phyloP scores from a whole-genome alignment of 1,140 invertebrate species.

The Catajapyx aquilonaris region DNA sequence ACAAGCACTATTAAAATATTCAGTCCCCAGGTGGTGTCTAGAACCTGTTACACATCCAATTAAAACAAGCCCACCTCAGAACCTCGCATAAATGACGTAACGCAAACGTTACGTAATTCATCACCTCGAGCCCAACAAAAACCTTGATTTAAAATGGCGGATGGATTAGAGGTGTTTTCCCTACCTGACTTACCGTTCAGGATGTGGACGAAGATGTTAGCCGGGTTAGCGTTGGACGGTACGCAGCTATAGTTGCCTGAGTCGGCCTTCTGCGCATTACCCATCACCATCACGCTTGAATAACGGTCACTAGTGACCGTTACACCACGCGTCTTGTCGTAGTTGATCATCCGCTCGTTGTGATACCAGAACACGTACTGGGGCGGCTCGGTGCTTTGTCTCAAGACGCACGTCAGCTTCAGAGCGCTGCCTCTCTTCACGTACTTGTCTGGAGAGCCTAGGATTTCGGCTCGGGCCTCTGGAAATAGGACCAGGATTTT shows the following conservation, averaged over 20 bases:
- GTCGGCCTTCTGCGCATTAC: constrained; percentile 18
- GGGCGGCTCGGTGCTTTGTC: constrained; percentile 55
- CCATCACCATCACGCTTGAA: constrained; percentile 17
- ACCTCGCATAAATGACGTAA: too few species aligned
- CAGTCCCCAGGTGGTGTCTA: too few species aligned
- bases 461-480: constrained; percentile 70
- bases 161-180: too few species aligned
- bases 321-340: constrained; percentile 58
- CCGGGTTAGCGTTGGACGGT: constrained; percentile 29
- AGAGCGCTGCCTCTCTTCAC: constrained; percentile 64
- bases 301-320: constrained; percentile 49
- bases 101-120: too few species aligned
- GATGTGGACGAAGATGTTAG: constrained; percentile 31
- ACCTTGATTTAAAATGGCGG: too few species aligned
- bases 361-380: constrained; percentile 74
- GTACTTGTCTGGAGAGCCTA: constrained; percentile 60
- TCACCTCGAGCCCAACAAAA: too few species aligned
- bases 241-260: constrained; percentile 38
- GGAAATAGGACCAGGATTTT: constrained; percentile 17
- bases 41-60: too few species aligned
- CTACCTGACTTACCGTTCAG: constrained; percentile 26
- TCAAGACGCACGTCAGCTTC: constrained; percentile 52
- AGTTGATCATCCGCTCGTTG: constrained; percentile 48
- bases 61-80: too few species aligned
- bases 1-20: too few species aligned